These are phyloP conservation scores for Clistopyga incitator DNA, from an alignment of 2,888 invertebrate species.

Conservation along the genomic window DNA sequence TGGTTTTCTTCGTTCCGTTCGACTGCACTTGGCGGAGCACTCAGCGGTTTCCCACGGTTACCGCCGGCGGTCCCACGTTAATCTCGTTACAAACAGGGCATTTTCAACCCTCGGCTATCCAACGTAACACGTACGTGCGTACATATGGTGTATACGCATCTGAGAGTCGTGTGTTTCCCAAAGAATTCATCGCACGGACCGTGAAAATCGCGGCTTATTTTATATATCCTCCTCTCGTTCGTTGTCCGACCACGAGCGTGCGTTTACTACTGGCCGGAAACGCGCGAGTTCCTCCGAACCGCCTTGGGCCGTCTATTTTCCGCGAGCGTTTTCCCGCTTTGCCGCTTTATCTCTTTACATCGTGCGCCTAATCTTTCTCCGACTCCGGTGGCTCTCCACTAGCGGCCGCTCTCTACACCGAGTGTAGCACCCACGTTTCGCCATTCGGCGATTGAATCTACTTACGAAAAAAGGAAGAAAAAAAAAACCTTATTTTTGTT, in stretches of 20 bases:
- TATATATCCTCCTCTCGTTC: slow-evolving; percentile 47
- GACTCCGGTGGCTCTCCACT: slow-evolving; percentile 4
- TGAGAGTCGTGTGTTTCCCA: slow-evolving; percentile 45
- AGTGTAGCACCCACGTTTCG: slow-evolving; percentile 23
- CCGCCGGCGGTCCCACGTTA: slow-evolving; percentile 46
- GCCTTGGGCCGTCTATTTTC: too few species aligned
- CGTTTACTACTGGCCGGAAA: slow-evolving; percentile 50
- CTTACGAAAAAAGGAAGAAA: too few species aligned
- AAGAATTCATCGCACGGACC: slow-evolving; percentile 58
- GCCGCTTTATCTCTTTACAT: slow-evolving; percentile 46
- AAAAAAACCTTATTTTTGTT: too few species aligned
- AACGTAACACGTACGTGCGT: slow-evolving; percentile 42
- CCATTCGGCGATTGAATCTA: slow-evolving; percentile 38
- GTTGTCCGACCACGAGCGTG: slow-evolving; percentile 55
- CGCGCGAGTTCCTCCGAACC: background rate
- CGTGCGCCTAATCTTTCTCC: slow-evolving; percentile 1
- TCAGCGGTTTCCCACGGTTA: slow-evolving; percentile 40
- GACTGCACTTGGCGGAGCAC: background rate
- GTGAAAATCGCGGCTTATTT: slow-evolving; percentile 52
- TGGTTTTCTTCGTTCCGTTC: slow-evolving; percentile 32
- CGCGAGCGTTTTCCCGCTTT: too few species aligned
- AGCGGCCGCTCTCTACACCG: too few species aligned
- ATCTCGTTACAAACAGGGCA: slow-evolving; percentile 52
- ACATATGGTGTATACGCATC: slow-evolving; percentile 21
- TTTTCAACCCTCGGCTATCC: slow-evolving; percentile 57